phyloP scores from a whole-genome alignment of 2,113 vertebrate species.

The Trinectes maculatus region DNA sequence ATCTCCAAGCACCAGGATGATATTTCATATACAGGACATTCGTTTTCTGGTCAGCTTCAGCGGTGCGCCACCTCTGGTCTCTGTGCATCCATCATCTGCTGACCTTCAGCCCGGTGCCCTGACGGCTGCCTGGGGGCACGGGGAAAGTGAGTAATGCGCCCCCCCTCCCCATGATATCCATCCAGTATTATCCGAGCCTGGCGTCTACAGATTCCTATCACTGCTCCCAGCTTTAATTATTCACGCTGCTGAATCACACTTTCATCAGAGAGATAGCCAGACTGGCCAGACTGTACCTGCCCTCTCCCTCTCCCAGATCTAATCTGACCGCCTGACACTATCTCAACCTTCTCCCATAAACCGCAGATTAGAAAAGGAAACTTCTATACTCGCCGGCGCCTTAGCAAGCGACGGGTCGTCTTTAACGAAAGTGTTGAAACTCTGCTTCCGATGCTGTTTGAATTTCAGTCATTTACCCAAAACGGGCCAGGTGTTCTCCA shows the following conservation, averaged over 20 bases:
- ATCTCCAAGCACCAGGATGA: constrained; percentile 55
- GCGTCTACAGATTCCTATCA: constrained; percentile 78
- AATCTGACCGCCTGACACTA: constrained; percentile 51
- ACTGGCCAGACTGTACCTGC: constrained; percentile 43
- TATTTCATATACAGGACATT: constrained; percentile 74
- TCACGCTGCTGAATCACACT: constrained; percentile 76
- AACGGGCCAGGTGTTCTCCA: too few species aligned
- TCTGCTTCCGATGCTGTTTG: too few species aligned
- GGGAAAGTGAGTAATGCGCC: constrained; percentile 63
- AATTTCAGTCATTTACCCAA: too few species aligned
- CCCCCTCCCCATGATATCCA: constrained; percentile 53
- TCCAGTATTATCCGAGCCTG: constrained; percentile 67
- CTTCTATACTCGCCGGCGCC: neutral
- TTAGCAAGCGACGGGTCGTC: neutral
- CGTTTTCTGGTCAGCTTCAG: constrained; percentile 65
- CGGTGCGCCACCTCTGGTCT: constrained; percentile 43
- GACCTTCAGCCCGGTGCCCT: constrained; percentile 71
- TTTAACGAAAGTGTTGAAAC: too few species aligned
- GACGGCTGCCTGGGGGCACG: constrained; percentile 61
- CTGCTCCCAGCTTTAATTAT: constrained; percentile 78
- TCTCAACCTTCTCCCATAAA: constrained; percentile 49
- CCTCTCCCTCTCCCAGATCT: constrained; percentile 44
- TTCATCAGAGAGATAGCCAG: constrained; percentile 66
- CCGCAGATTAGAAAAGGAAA: constrained; percentile 29
- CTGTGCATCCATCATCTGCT: constrained; percentile 71